These are phyloP conservation scores for Cerastoderma edule DNA, from an alignment of 2,888 invertebrate genomes.

Conservation along the genomic window DNA sequence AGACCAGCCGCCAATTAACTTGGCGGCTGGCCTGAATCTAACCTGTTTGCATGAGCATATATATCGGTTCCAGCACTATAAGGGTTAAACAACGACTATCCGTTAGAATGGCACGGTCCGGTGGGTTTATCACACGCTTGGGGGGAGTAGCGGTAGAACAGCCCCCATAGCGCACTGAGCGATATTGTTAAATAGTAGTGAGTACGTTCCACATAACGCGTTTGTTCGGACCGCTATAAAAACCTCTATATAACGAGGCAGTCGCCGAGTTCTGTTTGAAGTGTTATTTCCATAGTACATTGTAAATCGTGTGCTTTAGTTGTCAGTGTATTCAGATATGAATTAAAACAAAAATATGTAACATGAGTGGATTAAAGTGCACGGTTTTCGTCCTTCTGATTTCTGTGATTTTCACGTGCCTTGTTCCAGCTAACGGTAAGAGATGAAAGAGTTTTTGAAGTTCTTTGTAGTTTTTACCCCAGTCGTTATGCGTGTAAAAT, in stretches of 20 bases:
- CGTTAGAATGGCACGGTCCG: conserved; percentile 30
- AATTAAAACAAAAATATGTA: conserved; percentile 18
- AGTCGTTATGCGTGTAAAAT: conserved; percentile 4
- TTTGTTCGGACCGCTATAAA: conserved; percentile 23
- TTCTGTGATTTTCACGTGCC: conserved; percentile 14
- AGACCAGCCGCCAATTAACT: too few relatives aligned
- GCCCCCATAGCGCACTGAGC: too few relatives aligned
- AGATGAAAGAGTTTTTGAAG: conserved; percentile 22
- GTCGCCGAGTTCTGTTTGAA: too few relatives aligned
- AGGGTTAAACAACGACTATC: too few relatives aligned
- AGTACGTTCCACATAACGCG: conserved; percentile 33
- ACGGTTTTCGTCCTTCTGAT: conserved; percentile 7
- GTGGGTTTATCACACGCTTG: conserved; percentile 30
- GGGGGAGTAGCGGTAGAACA: conserved; percentile 24
- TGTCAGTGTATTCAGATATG: conserved; percentile 22
- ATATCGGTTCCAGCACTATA: too few relatives aligned
- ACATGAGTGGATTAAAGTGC: conserved; percentile 22
- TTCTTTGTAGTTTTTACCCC: conserved; percentile 23
- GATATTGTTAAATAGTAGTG: conserved; percentile 14
- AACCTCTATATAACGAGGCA: too few relatives aligned
- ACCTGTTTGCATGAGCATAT: too few relatives aligned
- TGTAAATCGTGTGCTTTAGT: neutral
- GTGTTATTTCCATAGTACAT: neutral
- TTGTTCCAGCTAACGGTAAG: conserved; percentile 23
- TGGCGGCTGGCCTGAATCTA: too few relatives aligned